Conservation (phyloP, 1,140 invertebrate species). For the Trachelipus rathkii region DNA sequence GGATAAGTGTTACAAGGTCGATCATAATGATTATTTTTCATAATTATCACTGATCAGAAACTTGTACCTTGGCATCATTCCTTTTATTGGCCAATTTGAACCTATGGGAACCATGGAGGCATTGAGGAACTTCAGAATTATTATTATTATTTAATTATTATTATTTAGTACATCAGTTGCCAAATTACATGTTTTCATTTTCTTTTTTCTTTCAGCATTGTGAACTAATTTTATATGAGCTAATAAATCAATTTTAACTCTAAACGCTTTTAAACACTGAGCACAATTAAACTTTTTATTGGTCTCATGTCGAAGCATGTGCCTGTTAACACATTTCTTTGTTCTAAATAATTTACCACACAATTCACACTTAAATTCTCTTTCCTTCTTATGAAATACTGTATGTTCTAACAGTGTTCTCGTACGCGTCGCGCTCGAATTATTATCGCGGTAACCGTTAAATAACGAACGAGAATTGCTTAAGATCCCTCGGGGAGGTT, state of each 20-base stretch:
- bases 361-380: too few relatives aligned
- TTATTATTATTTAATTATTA: too few relatives aligned
- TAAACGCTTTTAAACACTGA: constrained; percentile 52
- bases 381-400: too few relatives aligned
- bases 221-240: constrained; percentile 48
- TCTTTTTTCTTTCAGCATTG: neutral
- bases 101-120: too few relatives aligned
- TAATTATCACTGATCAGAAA: neutral
- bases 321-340: constrained; percentile 47
- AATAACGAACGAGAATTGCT: too few relatives aligned
- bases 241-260: constrained; percentile 55
- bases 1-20: too few relatives aligned
- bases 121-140: too few relatives aligned
- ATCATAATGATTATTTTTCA: neutral
- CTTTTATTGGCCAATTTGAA: neutral
- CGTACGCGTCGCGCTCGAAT: too few relatives aligned
- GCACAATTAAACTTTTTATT: constrained; percentile 48
- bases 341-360: constrained; percentile 49
- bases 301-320: constrained; percentile 48
- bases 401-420: too few relatives aligned
- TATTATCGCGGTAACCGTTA: too few relatives aligned
- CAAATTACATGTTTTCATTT: neutral
- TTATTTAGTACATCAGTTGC: too few relatives aligned
- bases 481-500: too few relatives aligned
- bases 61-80: neutral